Evolutionary conservation across 2,797 vertebrate genomes (phyloP), one percentile per base, ranked within the genome.

Genomic region (Sebastes miniatus): DNA sequence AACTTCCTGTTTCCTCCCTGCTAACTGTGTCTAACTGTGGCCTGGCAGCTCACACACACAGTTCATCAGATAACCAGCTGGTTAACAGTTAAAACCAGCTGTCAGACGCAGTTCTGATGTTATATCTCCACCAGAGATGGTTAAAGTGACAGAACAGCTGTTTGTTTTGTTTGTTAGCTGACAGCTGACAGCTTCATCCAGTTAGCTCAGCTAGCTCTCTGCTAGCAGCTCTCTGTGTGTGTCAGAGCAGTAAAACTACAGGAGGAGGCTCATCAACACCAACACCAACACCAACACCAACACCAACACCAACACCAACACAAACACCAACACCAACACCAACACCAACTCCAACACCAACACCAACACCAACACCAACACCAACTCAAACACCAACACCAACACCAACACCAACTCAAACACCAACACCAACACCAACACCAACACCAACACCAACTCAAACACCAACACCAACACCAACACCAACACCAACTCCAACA

Each of bases 41-140:
- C 36, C 76, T 36, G 78, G 31, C 29, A 54, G 36, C 13, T 57
- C 8, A 22, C 34, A 52, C 47, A 12, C 3, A 6, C 0, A 8
- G 25, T 14, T 39, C 13, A 14, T 39, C 36, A 39, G 36, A 18
- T 8, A 65, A 57, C 3, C 27, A 12, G 16, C 22, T n/a, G 6
- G 39, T 43, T 36, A 36, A 14, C 24, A 4, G 20, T 1, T 16
- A 0, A 2, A 80, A 24, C 25, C 3, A 39, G 20, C 56, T 25
- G 72, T 12, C 43, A 67, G 16, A n/a, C 13, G 12, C 27, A 10
- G n/a, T 34, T 1, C 3, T 4, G 0, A 14, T 2, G 29, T 32
- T 52, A 5, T 10, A 50, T 32, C n/a, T 8, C 11, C 12, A 4
- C 0, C 2, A 0, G 3, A 27, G 2, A 4, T 3, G 0, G 3